Evolutionary conservation across 2,888 invertebrate genomes (phyloP).

Genomic region (Lamproptera curius): DNA sequence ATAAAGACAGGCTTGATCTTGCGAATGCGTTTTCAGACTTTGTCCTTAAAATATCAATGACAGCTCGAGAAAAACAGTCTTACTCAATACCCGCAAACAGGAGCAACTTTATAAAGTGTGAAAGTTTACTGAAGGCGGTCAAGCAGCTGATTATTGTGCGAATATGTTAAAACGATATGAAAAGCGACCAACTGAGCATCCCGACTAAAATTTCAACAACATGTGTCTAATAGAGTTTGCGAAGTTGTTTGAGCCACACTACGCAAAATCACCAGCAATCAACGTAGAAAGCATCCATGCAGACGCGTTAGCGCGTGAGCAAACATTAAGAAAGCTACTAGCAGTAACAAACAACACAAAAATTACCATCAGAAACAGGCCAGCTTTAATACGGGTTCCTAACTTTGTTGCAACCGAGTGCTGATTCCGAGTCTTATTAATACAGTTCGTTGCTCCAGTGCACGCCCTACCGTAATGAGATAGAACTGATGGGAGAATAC

Average conservation of each 20-base stretch:
- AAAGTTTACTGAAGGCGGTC: too few species aligned
- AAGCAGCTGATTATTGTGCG: too few species aligned
- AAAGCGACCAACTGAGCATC: too few species aligned
- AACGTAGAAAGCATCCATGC: conserved; percentile 25
- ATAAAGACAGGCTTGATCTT: conserved; percentile 34
- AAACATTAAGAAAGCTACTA: too few species aligned
- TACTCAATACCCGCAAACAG: conserved; percentile 27
- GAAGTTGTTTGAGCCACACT: conserved; percentile 29
- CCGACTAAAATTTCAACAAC: conserved; percentile 5
- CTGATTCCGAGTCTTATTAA: too few species aligned
- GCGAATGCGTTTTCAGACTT: conserved; percentile 34
- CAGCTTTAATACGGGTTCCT: conserved; percentile 22
- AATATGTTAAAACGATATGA: too few species aligned
- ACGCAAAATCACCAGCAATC: conserved; percentile 14
- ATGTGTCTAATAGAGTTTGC: too few species aligned
- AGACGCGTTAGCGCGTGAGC: too few species aligned
- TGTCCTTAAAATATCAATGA: conserved; percentile 15
- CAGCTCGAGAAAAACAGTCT: too few species aligned
- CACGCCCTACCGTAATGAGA: conserved; percentile 25
- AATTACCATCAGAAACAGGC: conserved; percentile 22
- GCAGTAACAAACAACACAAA: conserved; percentile 23
- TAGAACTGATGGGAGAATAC: too few species aligned
- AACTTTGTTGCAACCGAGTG: too few species aligned
- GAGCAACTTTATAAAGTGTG: conserved; percentile 33
- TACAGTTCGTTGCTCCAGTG: conserved; percentile 29